A percentile compares a stretch with the other conserved stretches of the same genome.
These are phyloP conservation scores for Abrostola tripartita DNA, from an alignment of 2,888 invertebrate species.

Conservation along the genomic window DNA sequence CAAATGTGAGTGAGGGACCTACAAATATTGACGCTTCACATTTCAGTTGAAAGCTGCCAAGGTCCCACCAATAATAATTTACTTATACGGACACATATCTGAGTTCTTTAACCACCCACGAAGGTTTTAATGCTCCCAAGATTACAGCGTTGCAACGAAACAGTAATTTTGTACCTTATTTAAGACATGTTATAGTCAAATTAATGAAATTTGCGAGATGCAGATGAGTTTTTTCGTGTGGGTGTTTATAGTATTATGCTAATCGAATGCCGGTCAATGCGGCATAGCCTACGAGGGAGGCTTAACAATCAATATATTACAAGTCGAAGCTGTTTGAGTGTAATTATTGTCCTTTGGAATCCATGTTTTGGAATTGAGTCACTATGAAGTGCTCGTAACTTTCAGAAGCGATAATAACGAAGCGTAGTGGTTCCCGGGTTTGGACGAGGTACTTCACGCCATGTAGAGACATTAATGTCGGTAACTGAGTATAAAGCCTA, in stretches of 20 bases:
- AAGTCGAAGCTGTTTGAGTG: slow-evolving; percentile 27
- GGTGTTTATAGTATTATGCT: slow-evolving; percentile 55
- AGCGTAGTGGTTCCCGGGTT: slow-evolving; percentile 4
- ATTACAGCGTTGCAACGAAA: slow-evolving; percentile 52
- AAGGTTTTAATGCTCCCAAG: slow-evolving; percentile 58
- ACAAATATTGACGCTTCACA: slow-evolving; percentile 40
- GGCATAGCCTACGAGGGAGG: slow-evolving; percentile 35
- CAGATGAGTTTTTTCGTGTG: slow-evolving; percentile 56
- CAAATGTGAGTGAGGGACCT: slow-evolving; percentile 28
- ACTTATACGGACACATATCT: slow-evolving; percentile 55
- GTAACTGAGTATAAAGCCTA: not conserved
- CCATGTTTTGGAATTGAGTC: slow-evolving; percentile 11
- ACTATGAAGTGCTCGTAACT: slow-evolving; percentile 19
- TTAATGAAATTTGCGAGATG: slow-evolving; percentile 59
- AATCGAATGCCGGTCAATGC: slow-evolving; percentile 38
- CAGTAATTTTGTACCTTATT: slow-evolving; percentile 59
- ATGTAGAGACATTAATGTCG: slow-evolving; percentile 14
- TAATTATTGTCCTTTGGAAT: slow-evolving; percentile 20
- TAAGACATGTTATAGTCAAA: slow-evolving; percentile 60
- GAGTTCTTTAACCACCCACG: slow-evolving; percentile 64
- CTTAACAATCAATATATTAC: slow-evolving; percentile 47
- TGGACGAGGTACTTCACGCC: not conserved
- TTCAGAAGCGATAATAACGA: slow-evolving; percentile 23
- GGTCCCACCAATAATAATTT: slow-evolving; percentile 55
- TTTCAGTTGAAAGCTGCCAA: slow-evolving; percentile 53